phyloP scores from a whole-genome alignment of 2,797 vertebrate genomes.

The Petrocephalus sullivani region DNA sequence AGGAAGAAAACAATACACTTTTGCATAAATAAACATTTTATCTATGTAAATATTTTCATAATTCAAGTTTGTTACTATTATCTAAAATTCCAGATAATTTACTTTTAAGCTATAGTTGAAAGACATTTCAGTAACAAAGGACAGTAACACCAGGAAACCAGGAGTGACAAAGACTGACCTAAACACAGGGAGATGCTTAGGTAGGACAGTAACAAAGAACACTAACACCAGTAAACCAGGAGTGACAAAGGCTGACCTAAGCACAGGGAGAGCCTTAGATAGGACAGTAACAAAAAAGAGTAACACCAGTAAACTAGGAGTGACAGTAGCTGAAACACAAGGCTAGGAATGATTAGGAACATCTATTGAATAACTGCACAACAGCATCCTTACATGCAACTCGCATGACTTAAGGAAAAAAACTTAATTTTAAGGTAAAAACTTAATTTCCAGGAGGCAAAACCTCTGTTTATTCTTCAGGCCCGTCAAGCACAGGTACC shows the following conservation, averaged over 20 bases:
- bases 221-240: neutral
- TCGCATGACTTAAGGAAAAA: no score
- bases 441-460: neutral
- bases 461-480: neutral
- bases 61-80: no score
- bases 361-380: no score
- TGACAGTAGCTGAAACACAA: neutral
- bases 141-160: neutral
- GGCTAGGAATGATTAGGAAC: neutral
- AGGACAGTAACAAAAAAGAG: neutral
- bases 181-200: neutral
- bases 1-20: no score
- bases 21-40: no score
- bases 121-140: no score
- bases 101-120: no score
- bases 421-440: neutral
- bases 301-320: neutral
- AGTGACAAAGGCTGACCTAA: neutral
- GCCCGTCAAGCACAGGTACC: neutral
- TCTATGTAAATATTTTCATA: no score
- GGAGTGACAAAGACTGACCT: neutral
- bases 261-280: neutral
- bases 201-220: neutral
- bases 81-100: no score
- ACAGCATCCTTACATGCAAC: no score